Percentiles rank a stretch among this genome's conserved stretches.
These are phyloP conservation scores for Belgica antarctica DNA, from an alignment of 2,888 invertebrate species.

Conservation along the genomic window DNA sequence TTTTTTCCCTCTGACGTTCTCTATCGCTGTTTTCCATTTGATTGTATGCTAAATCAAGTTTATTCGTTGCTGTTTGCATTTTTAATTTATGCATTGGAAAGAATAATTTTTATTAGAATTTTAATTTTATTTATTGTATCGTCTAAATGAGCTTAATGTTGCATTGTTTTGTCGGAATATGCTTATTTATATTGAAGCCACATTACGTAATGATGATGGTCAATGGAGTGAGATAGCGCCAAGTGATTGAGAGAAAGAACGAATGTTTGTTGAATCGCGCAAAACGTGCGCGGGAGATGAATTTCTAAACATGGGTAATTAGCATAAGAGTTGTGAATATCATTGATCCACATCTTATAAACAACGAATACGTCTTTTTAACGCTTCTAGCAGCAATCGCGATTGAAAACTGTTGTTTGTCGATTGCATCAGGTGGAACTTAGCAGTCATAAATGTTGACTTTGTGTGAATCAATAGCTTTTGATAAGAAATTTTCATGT, in stretches of 20 bases:
- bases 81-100: conserved; percentile 43
- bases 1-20: background rate
- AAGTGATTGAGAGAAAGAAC: conserved; percentile 15
- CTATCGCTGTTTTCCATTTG: conserved; percentile 30
- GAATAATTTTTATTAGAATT: conserved; percentile 42
- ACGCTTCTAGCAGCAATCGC: conserved; percentile 29
- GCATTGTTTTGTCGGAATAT: conserved; percentile 41
- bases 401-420: background rate
- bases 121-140: conserved; percentile 44
- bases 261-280: background rate
- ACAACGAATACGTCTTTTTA: conserved; percentile 21
- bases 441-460: too few species aligned
- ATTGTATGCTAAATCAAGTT: conserved; percentile 43
- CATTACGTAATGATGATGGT: conserved; percentile 44
- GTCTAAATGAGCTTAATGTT: conserved; percentile 44
- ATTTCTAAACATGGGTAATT: background rate
- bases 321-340: conserved; percentile 14
- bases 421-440: too few species aligned
- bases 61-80: conserved; percentile 35
- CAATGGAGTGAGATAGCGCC: conserved; percentile 26
- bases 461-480: too few species aligned
- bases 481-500: too few species aligned
- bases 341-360: conserved; percentile 29
- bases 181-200: conserved; percentile 19
- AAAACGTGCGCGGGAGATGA: background rate